Conservation (phyloP, 1,140 invertebrate species). For the Rhynchophorus ferrugineus region DNA sequence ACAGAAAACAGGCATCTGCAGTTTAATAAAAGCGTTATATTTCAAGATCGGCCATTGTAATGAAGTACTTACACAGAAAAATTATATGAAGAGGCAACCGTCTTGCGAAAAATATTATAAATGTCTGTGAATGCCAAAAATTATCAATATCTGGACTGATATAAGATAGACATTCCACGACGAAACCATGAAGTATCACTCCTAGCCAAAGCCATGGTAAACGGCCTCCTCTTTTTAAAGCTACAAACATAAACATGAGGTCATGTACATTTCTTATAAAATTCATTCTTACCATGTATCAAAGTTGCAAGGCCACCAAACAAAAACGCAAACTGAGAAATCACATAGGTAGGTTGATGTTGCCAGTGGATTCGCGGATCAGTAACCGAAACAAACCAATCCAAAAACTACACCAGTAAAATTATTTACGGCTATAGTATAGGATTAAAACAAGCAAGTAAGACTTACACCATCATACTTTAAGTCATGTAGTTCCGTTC, state of each 20-base stretch:
- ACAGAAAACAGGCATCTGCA: conserved; percentile 68
- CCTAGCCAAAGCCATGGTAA: conserved; percentile 64
- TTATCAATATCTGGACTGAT: conserved; percentile 60
- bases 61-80: conserved; percentile 56
- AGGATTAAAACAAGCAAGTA: neutral
- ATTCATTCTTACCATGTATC: conserved; percentile 46
- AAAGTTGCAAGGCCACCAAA: conserved; percentile 50
- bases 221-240: conserved; percentile 56
- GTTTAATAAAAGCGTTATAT: neutral
- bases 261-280: neutral
- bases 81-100: conserved; percentile 64
- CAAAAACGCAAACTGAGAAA: conserved; percentile 47
- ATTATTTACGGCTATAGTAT: neutral
- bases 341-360: conserved; percentile 52
- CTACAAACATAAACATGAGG: conserved; percentile 41
- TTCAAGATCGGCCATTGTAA: no score
- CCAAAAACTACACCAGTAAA: conserved; percentile 42
- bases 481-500: conserved; percentile 28
- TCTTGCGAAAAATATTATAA: conserved; percentile 59
- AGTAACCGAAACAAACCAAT: conserved; percentile 48
- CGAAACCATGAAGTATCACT: conserved; percentile 57
- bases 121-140: conserved; percentile 72
- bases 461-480: conserved; percentile 29
- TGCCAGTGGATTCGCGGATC: conserved; percentile 46
- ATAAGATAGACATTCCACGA: conserved; percentile 55